These are phyloP conservation scores for Labeo calbasu DNA, from an alignment of 2,797 vertebrate species.

Conservation along the genomic window DNA sequence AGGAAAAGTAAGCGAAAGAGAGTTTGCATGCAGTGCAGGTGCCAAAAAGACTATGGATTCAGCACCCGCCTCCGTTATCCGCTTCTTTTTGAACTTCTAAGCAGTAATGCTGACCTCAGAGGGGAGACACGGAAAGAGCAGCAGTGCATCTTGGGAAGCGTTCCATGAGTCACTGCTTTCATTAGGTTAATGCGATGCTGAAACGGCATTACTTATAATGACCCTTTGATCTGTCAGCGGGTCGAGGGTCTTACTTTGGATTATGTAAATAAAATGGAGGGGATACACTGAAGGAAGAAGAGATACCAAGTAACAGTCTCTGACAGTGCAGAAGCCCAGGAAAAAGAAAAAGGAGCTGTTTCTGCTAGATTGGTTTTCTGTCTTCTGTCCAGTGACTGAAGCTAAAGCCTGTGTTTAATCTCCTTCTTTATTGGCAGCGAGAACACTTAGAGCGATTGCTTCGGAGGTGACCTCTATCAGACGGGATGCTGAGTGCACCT, in stretches of 20 bases:
- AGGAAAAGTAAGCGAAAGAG: slow-evolving; percentile 16
- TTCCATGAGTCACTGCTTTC: slow-evolving; percentile 58
- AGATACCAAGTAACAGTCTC: background rate
- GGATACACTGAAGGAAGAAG: background rate
- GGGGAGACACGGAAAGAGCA: slow-evolving; percentile 30
- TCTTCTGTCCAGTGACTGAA: slow-evolving; percentile 59
- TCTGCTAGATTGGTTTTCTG: slow-evolving; percentile 71
- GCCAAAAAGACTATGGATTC: slow-evolving; percentile 31
- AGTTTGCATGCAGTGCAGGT: slow-evolving; percentile 16
- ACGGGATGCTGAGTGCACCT: slow-evolving; percentile 32
- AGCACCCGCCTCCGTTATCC: background rate
- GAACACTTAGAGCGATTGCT: slow-evolving; percentile 80
- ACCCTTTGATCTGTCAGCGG: slow-evolving; percentile 50
- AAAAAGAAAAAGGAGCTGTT: slow-evolving; percentile 11
- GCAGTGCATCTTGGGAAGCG: slow-evolving; percentile 59
- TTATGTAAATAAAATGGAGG: slow-evolving; percentile 22
- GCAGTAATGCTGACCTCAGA: slow-evolving; percentile 38
- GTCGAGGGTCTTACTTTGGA: background rate
- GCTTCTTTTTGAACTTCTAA: slow-evolving; percentile 11
- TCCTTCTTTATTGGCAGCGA: slow-evolving; percentile 71
- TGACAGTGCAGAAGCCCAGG: slow-evolving; percentile 23
- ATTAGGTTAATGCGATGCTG: slow-evolving; percentile 47
- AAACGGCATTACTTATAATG: slow-evolving; percentile 56
- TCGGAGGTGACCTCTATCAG: slow-evolving; percentile 73
- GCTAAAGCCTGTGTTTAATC: slow-evolving; percentile 67